A percentile compares a stretch with the other conserved stretches of the same genome.
Evolutionary conservation across 2,888 invertebrate species (phyloP).

Genomic region (Drosophila mimica): DNA sequence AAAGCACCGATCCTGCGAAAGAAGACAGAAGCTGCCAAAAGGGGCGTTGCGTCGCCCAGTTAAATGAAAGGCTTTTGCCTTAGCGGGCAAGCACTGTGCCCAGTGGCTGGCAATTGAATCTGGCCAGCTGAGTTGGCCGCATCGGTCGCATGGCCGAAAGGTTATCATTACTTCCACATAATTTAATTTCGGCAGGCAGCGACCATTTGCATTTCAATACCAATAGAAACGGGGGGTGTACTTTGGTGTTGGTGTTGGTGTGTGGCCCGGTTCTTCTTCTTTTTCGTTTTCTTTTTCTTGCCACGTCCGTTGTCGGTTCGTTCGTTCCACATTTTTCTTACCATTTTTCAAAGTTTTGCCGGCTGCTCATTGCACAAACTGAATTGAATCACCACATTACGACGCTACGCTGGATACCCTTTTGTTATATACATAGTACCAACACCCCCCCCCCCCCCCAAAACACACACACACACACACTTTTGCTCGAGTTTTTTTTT

Average conservation of each 20-base stretch:
- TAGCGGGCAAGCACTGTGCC: neutral
- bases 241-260: neutral
- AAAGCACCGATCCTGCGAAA: neutral
- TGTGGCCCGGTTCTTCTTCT: neutral
- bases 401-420: conserved; percentile 48
- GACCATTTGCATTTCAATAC: conserved; percentile 81
- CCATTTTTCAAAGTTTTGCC: conserved; percentile 74
- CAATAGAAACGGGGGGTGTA: conserved; percentile 26
- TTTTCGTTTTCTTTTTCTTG: neutral
- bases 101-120: conserved; percentile 60
- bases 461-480: neutral
- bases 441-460: neutral
- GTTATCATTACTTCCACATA: conserved; percentile 82
- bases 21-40: conserved; percentile 74
- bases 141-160: conserved; percentile 66
- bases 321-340: conserved; percentile 50
- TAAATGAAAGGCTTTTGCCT: conserved; percentile 46
- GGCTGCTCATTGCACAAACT: conserved; percentile 77
- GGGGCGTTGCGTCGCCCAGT: conserved; percentile 75
- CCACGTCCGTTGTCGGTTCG: conserved; percentile 16
- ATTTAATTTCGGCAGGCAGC: conserved; percentile 80
- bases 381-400: conserved; percentile 75
- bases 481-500: neutral
- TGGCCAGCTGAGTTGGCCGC: conserved; percentile 45
- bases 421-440: conserved; percentile 33